Evolutionary conservation across 2,797 vertebrate species (phyloP).

Genomic region (Mus spretus): DNA sequence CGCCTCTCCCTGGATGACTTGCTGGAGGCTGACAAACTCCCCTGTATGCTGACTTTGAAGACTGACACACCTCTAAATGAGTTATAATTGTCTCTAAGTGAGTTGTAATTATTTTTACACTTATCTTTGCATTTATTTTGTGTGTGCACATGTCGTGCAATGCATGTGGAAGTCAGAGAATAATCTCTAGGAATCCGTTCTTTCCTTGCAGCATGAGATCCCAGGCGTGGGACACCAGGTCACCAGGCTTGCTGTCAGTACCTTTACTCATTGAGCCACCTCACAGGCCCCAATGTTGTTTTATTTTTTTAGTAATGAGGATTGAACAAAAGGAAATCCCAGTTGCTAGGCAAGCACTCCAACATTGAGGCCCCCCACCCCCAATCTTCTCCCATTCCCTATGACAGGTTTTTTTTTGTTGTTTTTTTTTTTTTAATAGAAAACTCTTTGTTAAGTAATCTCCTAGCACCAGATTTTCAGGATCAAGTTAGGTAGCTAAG

Average conservation of each 20-base stretch:
- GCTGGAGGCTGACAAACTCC: constrained; percentile 9
- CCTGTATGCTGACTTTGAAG: not conserved
- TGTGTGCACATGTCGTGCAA: not conserved
- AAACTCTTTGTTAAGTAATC: constrained; percentile 16
- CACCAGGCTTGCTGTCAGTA: not conserved
- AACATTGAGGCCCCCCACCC: not conserved
- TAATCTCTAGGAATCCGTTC: not conserved
- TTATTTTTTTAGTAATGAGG: not conserved
- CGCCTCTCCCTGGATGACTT: constrained; percentile 11
- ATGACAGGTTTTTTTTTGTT: not conserved
- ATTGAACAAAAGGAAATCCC: not conserved
- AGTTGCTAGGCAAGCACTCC: not conserved
- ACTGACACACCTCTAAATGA: not conserved
- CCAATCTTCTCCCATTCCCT: not conserved
- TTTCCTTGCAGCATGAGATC: not conserved
- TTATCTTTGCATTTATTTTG: not conserved
- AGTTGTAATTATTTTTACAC: not conserved
- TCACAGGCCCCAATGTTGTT: not conserved
- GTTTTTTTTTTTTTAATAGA: constrained; percentile 38
- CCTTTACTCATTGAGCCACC: not conserved
- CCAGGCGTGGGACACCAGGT: not conserved
- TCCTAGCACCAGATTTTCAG: constrained; percentile 51
- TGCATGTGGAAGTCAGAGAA: not conserved
- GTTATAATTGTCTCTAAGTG: not conserved
- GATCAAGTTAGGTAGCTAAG: not conserved